These are phyloP conservation scores for Eupleurogrammus muticus DNA, from an alignment of 2,797 vertebrate genomes.

Conservation along the genomic window DNA sequence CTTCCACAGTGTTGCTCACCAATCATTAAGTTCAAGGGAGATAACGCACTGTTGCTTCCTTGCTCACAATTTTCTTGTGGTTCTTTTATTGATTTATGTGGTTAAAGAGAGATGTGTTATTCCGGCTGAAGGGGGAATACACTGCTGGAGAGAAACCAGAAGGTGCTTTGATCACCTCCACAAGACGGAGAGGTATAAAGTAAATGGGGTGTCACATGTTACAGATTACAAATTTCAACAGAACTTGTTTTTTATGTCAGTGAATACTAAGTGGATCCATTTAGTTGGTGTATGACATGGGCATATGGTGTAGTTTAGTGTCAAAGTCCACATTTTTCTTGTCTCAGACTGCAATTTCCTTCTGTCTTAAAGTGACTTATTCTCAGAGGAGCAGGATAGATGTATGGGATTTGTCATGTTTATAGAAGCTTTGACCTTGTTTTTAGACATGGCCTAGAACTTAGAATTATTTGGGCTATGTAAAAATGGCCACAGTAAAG, in stretches of 20 bases:
- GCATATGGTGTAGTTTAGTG: not conserved
- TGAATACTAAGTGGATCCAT: slow-evolving; percentile 10
- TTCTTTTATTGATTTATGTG: slow-evolving; percentile 55
- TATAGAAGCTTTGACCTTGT: not conserved
- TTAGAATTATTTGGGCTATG: not conserved
- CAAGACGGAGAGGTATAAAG: slow-evolving; percentile 34
- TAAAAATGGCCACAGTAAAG: no score
- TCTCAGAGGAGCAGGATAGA: not conserved
- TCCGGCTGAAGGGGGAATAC: slow-evolving; percentile 25
- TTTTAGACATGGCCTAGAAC: not conserved
- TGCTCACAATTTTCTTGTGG: slow-evolving; percentile 34
- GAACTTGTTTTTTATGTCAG: slow-evolving; percentile 20
- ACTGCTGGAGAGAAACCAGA: slow-evolving; percentile 29
- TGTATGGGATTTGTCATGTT: not conserved
- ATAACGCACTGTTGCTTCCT: slow-evolving; percentile 44
- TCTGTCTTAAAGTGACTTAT: not conserved
- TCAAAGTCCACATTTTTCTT: not conserved
- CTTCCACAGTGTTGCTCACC: slow-evolving; percentile 42
- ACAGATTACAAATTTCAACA: slow-evolving; percentile 31
- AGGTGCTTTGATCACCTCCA: slow-evolving; percentile 38
- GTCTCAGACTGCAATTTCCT: not conserved
- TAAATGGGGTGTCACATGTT: slow-evolving; percentile 35
- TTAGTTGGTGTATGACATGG: slow-evolving; percentile 2
- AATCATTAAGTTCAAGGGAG: slow-evolving; percentile 49
- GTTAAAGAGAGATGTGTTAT: slow-evolving; percentile 44